Evolutionary conservation across 2,888 invertebrate species (phyloP).

Genomic region (Cerceris ruficornis): DNA sequence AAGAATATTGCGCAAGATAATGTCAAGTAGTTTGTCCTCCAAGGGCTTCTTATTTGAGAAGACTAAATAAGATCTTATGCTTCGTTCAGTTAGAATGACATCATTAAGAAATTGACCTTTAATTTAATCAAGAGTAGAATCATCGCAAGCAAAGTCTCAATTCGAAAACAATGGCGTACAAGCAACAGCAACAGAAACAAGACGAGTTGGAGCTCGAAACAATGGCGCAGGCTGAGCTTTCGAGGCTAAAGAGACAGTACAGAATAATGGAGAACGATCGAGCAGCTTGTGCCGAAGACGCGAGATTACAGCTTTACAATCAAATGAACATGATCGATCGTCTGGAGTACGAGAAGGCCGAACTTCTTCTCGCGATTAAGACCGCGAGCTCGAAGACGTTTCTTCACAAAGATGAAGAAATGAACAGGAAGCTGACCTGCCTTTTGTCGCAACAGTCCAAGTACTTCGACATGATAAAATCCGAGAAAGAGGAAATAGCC

Average conservation of each 20-base stretch:
- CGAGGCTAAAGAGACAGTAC: slow-evolving; percentile 90
- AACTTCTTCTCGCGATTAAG: slow-evolving; percentile 85
- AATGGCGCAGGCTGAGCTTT: slow-evolving; percentile 90
- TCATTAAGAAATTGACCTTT: no score
- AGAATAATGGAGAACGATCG: slow-evolving; percentile 93
- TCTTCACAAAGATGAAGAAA: slow-evolving; percentile 83
- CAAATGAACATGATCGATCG: slow-evolving; percentile 85
- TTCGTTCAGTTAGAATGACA: no score
- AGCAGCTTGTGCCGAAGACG: slow-evolving; percentile 87
- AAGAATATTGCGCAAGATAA: no score
- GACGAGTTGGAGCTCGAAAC: slow-evolving; percentile 90
- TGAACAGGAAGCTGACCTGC: slow-evolving; percentile 83
- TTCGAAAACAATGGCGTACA: slow-evolving; percentile 71
- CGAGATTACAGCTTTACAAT: slow-evolving; percentile 86
- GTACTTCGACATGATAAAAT: slow-evolving; percentile 82
- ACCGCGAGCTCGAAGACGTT: slow-evolving; percentile 84
- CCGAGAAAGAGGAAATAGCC: slow-evolving; percentile 82
- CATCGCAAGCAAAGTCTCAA: not conserved
- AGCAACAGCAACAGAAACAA: slow-evolving; percentile 77
- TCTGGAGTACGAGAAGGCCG: slow-evolving; percentile 85
- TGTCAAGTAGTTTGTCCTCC: no score
- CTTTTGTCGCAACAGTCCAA: slow-evolving; percentile 84
- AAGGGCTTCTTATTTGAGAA: no score
- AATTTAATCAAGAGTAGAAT: slow-evolving; percentile 3
- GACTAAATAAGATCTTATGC: no score